Percentiles rank a stretch among this genome's conserved stretches.
Evolutionary conservation across 2,797 vertebrate genomes (phyloP).

Genomic region (Schizopygopsis malacanthus): DNA sequence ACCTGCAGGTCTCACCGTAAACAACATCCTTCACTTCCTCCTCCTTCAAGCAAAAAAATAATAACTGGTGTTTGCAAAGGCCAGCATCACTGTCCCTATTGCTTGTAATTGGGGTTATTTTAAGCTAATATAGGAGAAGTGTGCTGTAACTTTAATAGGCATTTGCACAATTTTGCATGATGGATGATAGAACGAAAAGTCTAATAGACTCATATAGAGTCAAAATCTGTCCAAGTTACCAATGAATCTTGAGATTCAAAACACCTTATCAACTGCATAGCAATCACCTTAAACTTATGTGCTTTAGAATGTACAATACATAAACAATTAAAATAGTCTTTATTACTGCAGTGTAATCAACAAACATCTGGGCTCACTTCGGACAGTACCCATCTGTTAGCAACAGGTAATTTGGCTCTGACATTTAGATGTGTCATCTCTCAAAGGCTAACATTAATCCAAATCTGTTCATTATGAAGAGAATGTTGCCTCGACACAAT

Average conservation of each 20-base stretch:
- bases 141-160: background rate
- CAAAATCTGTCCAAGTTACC: background rate
- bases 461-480: slow-evolving; percentile 17
- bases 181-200: background rate
- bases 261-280: no score
- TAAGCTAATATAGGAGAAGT: background rate
- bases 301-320: background rate
- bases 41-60: background rate
- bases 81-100: background rate
- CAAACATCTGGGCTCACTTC: background rate
- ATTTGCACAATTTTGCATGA: background rate
- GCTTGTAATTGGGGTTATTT: background rate
- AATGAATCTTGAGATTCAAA: background rate
- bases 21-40: background rate
- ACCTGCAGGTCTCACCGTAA: slow-evolving; percentile 7
- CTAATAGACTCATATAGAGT: background rate
- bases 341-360: background rate
- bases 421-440: slow-evolving; percentile 33
- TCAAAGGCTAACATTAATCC: slow-evolving; percentile 37
- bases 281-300: background rate
- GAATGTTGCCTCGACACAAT: slow-evolving; percentile 2
- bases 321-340: background rate
- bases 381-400: slow-evolving; percentile 25
- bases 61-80: slow-evolving; percentile 14
- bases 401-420: slow-evolving; percentile 37